Percentiles rank a stretch among this genome's conserved stretches.
Conservation (phyloP, 2,113 vertebrate species). For the Mastomys natalensis region DNA sequence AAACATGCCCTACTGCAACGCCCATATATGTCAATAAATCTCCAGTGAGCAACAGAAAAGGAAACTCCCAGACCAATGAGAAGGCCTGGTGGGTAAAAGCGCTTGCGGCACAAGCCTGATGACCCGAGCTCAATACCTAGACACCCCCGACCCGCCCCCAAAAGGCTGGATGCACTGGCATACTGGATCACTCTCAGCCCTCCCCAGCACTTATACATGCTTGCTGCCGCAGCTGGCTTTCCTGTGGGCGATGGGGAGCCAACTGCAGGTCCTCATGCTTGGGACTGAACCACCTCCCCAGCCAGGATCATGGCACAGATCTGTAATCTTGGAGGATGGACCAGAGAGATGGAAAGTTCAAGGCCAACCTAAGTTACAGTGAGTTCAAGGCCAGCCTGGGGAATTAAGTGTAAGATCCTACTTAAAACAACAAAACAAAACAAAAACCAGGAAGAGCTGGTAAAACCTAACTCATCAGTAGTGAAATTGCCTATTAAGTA, state of each 20-base stretch:
- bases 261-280: not conserved
- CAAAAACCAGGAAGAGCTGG: not conserved
- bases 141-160: too few species aligned
- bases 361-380: not conserved
- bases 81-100: not conserved
- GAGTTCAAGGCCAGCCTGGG: not conserved
- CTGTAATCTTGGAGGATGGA: not conserved
- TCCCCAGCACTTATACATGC: not conserved
- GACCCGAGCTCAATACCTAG: not conserved
- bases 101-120: too few species aligned
- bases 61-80: not conserved
- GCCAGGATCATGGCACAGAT: not conserved
- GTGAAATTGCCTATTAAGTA: not conserved
- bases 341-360: not conserved
- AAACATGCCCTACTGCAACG: not conserved
- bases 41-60: slow-evolving; percentile 1
- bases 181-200: not conserved
- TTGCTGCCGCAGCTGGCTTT: not conserved
- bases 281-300: not conserved
- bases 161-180: too few species aligned
- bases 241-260: not conserved
- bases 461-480: not conserved
- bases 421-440: not conserved
- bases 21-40: not conserved
- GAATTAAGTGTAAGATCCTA: not conserved